These are phyloP conservation scores for Aradophagus sp. DNA, from an alignment of 1,140 invertebrate species.

Conservation along the genomic window DNA sequence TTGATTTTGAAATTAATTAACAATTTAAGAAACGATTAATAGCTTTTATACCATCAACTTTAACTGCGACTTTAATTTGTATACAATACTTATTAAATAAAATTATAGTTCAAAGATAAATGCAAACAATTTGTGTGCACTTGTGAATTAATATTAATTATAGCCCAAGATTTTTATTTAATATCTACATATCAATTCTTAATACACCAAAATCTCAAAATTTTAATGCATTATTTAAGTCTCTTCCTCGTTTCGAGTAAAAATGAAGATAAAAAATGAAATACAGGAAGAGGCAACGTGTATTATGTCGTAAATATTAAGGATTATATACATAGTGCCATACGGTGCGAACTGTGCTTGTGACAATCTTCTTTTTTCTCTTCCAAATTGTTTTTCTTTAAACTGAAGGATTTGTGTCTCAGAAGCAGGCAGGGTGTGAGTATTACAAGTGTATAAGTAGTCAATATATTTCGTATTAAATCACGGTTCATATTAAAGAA, in stretches of 20 bases:
- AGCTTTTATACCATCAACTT: too few species aligned
- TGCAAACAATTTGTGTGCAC: too few species aligned
- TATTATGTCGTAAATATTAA: slow-evolving; percentile 61
- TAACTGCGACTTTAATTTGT: too few species aligned
- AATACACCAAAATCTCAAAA: slow-evolving; percentile 16
- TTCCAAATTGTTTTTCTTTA: slow-evolving; percentile 21
- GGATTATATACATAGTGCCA: slow-evolving; percentile 62
- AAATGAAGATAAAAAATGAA: slow-evolving; percentile 10
- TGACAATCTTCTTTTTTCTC: slow-evolving; percentile 60
- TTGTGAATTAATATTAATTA: not conserved
- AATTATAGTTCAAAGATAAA: too few species aligned
- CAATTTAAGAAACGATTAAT: too few species aligned
- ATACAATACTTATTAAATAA: too few species aligned
- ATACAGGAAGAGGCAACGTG: slow-evolving; percentile 49
- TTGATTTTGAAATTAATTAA: too few species aligned
- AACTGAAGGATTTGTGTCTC: slow-evolving; percentile 12
- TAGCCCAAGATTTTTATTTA: slow-evolving; percentile 1
- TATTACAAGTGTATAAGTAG: not conserved
- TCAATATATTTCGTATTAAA: slow-evolving; percentile 12
- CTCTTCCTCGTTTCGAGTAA: slow-evolving; percentile 17
- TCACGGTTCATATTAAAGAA: not conserved
- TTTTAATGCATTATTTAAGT: slow-evolving; percentile 10
- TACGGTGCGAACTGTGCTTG: slow-evolving; percentile 71
- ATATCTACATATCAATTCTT: slow-evolving; percentile 36
- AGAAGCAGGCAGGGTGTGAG: slow-evolving; percentile 26